Evolutionary conservation across 2,888 invertebrate genomes (phyloP).

Genomic region (Helicoverpa assulta): DNA sequence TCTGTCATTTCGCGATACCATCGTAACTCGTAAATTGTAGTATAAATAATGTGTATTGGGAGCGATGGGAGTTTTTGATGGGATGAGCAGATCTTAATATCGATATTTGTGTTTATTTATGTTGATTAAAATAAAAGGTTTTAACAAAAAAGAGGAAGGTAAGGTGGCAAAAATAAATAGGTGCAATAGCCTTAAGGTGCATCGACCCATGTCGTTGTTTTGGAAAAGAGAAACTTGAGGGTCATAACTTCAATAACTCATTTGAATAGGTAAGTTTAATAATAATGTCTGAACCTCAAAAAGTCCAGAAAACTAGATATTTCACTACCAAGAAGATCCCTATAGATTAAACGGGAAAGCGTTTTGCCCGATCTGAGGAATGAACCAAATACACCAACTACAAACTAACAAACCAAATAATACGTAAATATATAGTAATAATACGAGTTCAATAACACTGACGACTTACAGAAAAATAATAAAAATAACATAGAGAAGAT

Average conservation of each 20-base stretch:
- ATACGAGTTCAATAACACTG: neutral
- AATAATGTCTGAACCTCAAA: too few species aligned
- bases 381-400: neutral
- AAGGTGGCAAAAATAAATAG: too few species aligned
- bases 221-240: too few species aligned
- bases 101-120: neutral
- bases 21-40: constrained; percentile 52
- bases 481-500: neutral
- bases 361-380: neutral
- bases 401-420: too few species aligned
- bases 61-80: neutral
- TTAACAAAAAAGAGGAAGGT: too few species aligned
- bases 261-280: too few species aligned
- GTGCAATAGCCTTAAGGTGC: too few species aligned
- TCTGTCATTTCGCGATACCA: constrained; percentile 47
- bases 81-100: neutral
- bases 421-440: too few species aligned
- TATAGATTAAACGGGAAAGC: neutral
- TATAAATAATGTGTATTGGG: constrained; percentile 40
- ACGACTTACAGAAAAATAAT: neutral
- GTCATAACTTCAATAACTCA: too few species aligned
- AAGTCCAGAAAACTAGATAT: too few species aligned
- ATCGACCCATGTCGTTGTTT: too few species aligned
- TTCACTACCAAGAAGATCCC: neutral
- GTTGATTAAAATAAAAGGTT: too few species aligned